phyloP scores from a whole-genome alignment of 2,113 vertebrate genomes.

The Brachyhypopomus gauderio region DNA sequence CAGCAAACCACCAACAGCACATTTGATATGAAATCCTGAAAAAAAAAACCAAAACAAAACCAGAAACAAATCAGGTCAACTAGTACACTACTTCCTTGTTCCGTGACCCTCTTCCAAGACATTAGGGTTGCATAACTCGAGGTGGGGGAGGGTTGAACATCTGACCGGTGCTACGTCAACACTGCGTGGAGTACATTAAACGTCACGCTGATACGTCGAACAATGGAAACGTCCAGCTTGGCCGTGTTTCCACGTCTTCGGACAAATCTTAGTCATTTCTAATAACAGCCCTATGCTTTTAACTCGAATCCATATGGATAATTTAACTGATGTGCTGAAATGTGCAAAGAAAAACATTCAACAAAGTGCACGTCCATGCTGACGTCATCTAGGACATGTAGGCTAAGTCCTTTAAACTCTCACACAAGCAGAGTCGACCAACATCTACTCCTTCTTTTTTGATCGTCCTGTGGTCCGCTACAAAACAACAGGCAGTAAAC shows the following conservation, averaged over 20 bases:
- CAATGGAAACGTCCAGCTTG: background rate
- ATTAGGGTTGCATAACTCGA: conserved; percentile 41
- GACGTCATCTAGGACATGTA: background rate
- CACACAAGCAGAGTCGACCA: background rate
- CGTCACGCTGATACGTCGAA: background rate
- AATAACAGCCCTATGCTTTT: background rate
- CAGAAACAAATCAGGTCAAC: conserved; percentile 7
- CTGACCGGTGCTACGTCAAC: background rate
- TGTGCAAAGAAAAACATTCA: background rate
- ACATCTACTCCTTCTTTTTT: too few relatives aligned
- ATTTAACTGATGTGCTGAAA: background rate
- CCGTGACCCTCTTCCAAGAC: conserved; percentile 20
- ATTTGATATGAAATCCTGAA: too few relatives aligned
- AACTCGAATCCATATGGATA: background rate
- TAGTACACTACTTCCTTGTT: background rate
- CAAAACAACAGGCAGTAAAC: background rate
- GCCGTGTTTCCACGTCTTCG: background rate
- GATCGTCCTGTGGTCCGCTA: too few relatives aligned
- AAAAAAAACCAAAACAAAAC: too few relatives aligned
- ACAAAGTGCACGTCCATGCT: background rate
- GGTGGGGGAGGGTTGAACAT: background rate
- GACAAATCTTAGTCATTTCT: background rate
- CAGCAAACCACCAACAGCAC: background rate
- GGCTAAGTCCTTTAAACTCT: background rate
- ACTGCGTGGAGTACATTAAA: background rate